Conservation (phyloP, 2,888 invertebrate genomes). For the Campaea margaritaria region DNA sequence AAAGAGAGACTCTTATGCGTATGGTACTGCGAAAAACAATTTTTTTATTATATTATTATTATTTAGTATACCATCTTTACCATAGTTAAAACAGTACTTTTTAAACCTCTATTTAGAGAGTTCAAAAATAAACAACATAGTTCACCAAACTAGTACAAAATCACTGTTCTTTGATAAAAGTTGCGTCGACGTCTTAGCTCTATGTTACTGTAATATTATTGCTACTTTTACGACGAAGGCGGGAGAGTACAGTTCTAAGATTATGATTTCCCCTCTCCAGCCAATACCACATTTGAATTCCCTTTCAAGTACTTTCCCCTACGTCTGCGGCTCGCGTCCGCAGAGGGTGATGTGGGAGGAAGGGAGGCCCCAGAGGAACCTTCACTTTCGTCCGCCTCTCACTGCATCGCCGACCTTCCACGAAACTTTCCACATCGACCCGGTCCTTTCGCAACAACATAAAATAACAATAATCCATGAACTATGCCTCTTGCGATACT, state of each 20-base stretch:
- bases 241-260: conserved; percentile 22
- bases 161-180: no score
- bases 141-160: no score
- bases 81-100: no score
- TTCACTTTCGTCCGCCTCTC: conserved; percentile 71
- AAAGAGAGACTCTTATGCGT: no score
- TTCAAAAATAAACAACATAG: no score
- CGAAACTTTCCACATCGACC: conserved; percentile 62
- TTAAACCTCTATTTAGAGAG: no score
- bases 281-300: conserved; percentile 35
- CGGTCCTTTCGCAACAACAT: conserved; percentile 46
- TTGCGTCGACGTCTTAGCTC: no score
- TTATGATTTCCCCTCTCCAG: conserved; percentile 32
- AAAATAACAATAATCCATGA: conserved; percentile 34
- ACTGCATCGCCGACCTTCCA: conserved; percentile 61
- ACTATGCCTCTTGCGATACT: conserved; percentile 31
- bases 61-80: no score
- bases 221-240: neutral
- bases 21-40: no score
- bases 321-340: conserved; percentile 61
- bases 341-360: conserved; percentile 45
- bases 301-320: conserved; percentile 61
- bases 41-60: no score
- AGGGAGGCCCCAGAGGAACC: conserved; percentile 48
- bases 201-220: no score